Evolutionary conservation across 1,140 invertebrate genomes (phyloP), one percentile per base, ranked within the genome.

Genomic region (Lutraria rhynchaena): DNA sequence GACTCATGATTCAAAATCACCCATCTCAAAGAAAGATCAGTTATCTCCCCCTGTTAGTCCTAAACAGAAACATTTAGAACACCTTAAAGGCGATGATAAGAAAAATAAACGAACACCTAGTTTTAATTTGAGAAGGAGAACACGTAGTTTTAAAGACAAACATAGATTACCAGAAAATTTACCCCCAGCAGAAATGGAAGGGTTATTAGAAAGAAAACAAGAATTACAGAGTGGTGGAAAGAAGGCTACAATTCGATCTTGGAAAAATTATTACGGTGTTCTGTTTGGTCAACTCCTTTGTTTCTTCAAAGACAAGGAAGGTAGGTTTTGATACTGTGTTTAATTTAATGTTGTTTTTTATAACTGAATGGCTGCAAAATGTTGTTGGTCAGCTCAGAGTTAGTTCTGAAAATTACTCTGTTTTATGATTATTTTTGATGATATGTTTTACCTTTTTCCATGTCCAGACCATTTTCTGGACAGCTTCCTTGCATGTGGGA

Each of bases 241-340:
- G 92, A 96, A 97, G 84, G 98, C 98, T 0, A 96, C 98, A 0
- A 96, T 99, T 15, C 93, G 98, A 5, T 98, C 97, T 0, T 99
- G 98, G 98, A 98, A 98, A 88, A 95, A 95, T 61, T 98, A 96
- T 92, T 98, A 99, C 91, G 97, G 97, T 3, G 98, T 99, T 35
- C 93, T 99, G 0, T 99, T 98, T 90, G 98, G 98, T 0, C 98
- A 99, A 91, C 92, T 99, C 77, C 93, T 99, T 29, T 99, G 98
- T 93, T 99, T 99, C 95, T 99, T 99, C 93, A 97, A 98, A 90
- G 98, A 99, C 90, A 95, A 96, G 87, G 95, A 96, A 81, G 97
- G 98, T 93, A 86, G 44, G 83, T 35, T n/a, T n/a, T n/a, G n/a
- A n/a, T n/a, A n/a, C n/a, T n/a, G n/a, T n/a, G n/a, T n/a, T n/a